Evolutionary conservation across 2,888 invertebrate genomes (phyloP).

Genomic region (Mesorhabditis belari): DNA sequence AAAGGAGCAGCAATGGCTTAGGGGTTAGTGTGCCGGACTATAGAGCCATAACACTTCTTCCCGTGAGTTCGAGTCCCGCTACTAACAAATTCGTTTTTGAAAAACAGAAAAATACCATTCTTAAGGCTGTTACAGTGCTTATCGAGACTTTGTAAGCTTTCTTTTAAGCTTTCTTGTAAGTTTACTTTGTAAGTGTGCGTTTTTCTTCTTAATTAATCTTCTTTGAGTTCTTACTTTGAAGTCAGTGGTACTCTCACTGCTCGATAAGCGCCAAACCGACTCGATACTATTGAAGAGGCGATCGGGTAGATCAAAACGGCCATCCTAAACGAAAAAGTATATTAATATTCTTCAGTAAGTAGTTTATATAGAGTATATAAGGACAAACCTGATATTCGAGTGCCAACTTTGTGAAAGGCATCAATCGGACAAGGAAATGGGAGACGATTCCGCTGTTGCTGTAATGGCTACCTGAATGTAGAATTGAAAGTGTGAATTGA

Average conservation of each 20-base stretch:
- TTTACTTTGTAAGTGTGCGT: too few relatives aligned
- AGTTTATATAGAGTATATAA: not conserved
- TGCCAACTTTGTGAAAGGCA: constrained; percentile 80
- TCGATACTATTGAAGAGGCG: constrained; percentile 96
- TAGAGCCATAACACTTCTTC: too few relatives aligned
- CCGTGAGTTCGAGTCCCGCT: too few relatives aligned
- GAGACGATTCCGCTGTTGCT: constrained; percentile 99
- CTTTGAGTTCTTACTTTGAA: constrained; percentile 66
- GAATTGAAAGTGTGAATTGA: too few relatives aligned
- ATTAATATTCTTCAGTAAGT: not conserved
- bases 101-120: constrained; percentile 96
- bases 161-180: too few relatives aligned
- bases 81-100: constrained; percentile 66
- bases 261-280: constrained; percentile 93
- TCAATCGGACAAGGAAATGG: constrained; percentile 90
- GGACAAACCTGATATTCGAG: constrained; percentile 50
- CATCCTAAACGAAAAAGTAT: constrained; percentile 20
- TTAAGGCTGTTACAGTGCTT: constrained; percentile 70
- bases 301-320: constrained; percentile 80
- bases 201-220: not conserved
- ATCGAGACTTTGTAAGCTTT: not conserved
- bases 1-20: too few relatives aligned
- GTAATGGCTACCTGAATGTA: constrained; percentile 68
- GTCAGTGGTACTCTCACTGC: constrained; percentile 97
- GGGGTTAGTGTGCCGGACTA: too few relatives aligned